Evolutionary conservation across 2,888 invertebrate genomes (phyloP), one percentile per base, ranked within the genome.

Genomic region (Lochmaea capreae): DNA sequence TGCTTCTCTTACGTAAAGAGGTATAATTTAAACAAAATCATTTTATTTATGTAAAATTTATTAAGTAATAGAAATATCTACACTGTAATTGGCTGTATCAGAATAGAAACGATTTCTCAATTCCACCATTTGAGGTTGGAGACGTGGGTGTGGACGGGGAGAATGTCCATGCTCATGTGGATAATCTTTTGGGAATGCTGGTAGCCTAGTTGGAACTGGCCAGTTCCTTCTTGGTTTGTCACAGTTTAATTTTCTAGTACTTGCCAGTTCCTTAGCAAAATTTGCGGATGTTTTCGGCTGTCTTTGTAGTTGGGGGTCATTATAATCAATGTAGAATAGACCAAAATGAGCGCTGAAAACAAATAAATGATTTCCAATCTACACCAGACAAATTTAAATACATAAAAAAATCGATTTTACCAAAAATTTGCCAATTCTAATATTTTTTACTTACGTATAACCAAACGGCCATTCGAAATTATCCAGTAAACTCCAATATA

Each of bases 381-480:
- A n/a, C n/a, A n/a, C n/a, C n/a, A n/a, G 33, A 33, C 33, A 33
- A 4, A 33, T 4, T 33, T 33, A 33, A 33, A 33, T 33, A 33
- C 33, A 33, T 33, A 4, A 33, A 33, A 39, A 8, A 39, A 8
- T 39, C 33, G 8, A 39, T 39, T 33, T 33, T 39, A 39, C 8
- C 1, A 0, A 8, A 39, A 39, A 39, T 39, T 9, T 39, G 9
- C 1, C 8, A 39, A 8, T 39, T 39, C 8, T 9, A 39, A 39
- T 39, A 39, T 39, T 39, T 39, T 39, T 39, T 57, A 75, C 73
- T 66, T 68, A 84, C 83, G 57, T 73, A 59, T 83, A 83, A 58
- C 84, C 84, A 59, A 75, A 39, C 12, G 46, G 54, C 95, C 95
- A 84, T 77, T 84, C 84, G 61, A 83, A 83, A 75, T 82, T 83